phyloP scores from a whole-genome alignment of 2,888 invertebrate genomes.

The Trilocha varians region DNA sequence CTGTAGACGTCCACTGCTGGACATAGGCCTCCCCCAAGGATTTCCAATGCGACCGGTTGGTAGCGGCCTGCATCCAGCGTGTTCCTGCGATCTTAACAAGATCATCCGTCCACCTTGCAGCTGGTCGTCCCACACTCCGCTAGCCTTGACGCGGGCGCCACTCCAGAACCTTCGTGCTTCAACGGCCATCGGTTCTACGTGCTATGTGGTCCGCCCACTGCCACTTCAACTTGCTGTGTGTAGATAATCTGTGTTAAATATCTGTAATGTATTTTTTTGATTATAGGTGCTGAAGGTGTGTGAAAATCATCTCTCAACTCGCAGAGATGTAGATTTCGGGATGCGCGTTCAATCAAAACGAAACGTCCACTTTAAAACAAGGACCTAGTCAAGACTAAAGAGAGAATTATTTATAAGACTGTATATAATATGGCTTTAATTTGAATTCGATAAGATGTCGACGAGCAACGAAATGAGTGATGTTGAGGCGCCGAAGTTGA shows the following conservation, averaged over 20 bases:
- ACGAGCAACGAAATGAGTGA: constrained; percentile 53
- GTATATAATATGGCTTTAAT: not conserved
- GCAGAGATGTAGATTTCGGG: not conserved
- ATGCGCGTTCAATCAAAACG: not conserved
- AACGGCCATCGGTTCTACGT: no score
- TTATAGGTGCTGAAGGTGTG: not conserved
- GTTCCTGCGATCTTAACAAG: no score
- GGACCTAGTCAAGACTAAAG: not conserved
- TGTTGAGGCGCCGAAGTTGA: constrained; percentile 39
- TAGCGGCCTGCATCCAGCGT: no score
- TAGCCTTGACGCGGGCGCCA: no score
- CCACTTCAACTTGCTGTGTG: no score
- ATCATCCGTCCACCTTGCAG: no score
- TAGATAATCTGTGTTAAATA: not conserved
- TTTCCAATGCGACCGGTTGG: no score
- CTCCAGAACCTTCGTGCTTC: no score
- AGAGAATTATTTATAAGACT: not conserved
- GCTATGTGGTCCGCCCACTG: no score
- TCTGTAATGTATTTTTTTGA: not conserved
- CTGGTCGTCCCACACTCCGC: no score
- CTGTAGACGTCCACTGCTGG: no score
- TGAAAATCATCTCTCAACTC: not conserved
- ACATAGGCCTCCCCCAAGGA: no score
- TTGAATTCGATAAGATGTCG: constrained; percentile 35
- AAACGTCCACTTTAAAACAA: not conserved